Conservation (phyloP, 2,797 vertebrate species). For the Hafferia zeledoni region DNA sequence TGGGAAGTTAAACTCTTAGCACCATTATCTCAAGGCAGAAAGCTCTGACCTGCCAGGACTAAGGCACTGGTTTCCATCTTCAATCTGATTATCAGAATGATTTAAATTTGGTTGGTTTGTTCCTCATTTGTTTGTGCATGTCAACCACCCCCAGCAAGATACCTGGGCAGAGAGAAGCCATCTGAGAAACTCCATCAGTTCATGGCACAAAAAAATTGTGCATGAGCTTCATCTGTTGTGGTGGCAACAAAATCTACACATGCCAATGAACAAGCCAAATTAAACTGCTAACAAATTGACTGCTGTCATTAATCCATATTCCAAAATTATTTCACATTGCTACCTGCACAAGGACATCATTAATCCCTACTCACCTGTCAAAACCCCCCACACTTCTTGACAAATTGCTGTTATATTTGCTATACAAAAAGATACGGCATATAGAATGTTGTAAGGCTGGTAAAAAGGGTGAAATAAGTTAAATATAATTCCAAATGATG, state of each 20-base stretch:
- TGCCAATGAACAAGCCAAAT: background rate
- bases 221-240: too few species aligned
- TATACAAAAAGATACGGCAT: background rate
- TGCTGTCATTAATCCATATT: background rate
- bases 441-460: background rate
- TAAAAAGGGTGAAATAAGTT: background rate
- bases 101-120: background rate
- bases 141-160: background rate
- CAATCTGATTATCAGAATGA: background rate
- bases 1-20: background rate
- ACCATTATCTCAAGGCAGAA: background rate
- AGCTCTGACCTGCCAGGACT: background rate
- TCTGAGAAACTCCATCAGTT: background rate
- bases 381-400: fast-evolving
- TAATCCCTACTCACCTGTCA: background rate
- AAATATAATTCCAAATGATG: background rate
- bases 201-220: background rate
- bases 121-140: background rate
- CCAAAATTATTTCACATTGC: background rate
- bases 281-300: background rate
- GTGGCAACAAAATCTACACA: background rate
- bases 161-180: background rate
- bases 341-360: background rate
- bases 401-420: background rate
- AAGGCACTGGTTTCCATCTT: background rate